Conservation (phyloP, 2,888 invertebrate genomes). For the Rotaria sp. region DNA sequence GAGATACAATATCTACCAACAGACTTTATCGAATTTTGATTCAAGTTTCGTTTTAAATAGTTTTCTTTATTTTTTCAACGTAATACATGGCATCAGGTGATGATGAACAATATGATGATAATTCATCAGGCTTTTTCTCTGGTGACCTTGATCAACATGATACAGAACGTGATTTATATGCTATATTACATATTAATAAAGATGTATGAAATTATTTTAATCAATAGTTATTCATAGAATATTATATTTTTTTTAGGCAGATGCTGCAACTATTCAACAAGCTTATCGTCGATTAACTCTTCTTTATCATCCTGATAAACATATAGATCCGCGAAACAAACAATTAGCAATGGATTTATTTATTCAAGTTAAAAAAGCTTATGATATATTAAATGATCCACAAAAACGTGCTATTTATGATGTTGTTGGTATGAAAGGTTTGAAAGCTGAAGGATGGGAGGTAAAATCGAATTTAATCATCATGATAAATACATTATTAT, state of each 20-base stretch:
- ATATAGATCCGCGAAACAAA: conserved; percentile 72
- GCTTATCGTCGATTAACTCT: conserved; percentile 83
- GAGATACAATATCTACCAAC: not conserved
- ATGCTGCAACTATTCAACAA: conserved; percentile 80
- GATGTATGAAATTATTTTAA: conserved; percentile 42
- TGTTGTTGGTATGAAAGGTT: conserved; percentile 74
- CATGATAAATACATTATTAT: not conserved
- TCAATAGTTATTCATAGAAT: conserved; percentile 1
- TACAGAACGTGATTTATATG: conserved; percentile 46
- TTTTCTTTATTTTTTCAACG: not conserved
- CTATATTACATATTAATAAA: conserved; percentile 46
- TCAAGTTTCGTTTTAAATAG: too few species aligned
- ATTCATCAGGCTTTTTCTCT: not conserved
- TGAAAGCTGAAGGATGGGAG: conserved; percentile 91
- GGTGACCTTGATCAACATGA: conserved; percentile 44
- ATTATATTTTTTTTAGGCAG: conserved; percentile 64
- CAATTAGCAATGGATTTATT: conserved; percentile 80
- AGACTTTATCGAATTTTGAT: too few species aligned
- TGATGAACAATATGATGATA: not conserved
- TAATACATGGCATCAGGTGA: not conserved
- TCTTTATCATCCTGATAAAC: conserved; percentile 94
- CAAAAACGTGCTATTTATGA: conserved; percentile 92
- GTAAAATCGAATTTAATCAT: conserved; percentile 53
- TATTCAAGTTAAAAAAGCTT: conserved; percentile 72
- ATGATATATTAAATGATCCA: conserved; percentile 80